phyloP scores from a whole-genome alignment of 2,113 vertebrate genomes.

The Istiophorus platypterus region DNA sequence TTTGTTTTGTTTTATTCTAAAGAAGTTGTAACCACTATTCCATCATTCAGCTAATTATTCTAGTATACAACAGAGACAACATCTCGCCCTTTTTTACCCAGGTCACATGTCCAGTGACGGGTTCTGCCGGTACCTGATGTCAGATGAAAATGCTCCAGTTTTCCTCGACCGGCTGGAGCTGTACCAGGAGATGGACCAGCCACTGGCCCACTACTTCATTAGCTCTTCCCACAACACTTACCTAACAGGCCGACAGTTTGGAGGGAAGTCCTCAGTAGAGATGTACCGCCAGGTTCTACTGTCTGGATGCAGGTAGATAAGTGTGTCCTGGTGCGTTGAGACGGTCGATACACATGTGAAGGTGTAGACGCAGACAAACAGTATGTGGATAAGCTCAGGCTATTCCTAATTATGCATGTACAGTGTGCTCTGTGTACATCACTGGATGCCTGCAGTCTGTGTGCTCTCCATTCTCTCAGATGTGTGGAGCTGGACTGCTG shows the following conservation, averaged over 20 bases:
- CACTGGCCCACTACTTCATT: slow-evolving; percentile 97
- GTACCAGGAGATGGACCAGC: slow-evolving; percentile 98
- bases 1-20: not conserved
- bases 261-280: slow-evolving; percentile 97
- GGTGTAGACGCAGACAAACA: not conserved
- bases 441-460: not conserved
- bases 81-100: slow-evolving; percentile 59
- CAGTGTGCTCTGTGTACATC: not conserved
- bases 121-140: slow-evolving; percentile 98
- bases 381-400: not conserved
- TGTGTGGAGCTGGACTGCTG: slow-evolving; percentile 98
- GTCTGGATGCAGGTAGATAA: slow-evolving; percentile 93
- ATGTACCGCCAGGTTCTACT: slow-evolving; percentile 98
- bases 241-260: slow-evolving; percentile 96
- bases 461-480: slow-evolving; percentile 74
- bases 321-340: too few species aligned
- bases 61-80: not conserved
- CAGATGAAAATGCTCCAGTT: slow-evolving; percentile 97
- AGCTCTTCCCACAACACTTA: slow-evolving; percentile 99
- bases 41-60: not conserved
- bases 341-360: not conserved
- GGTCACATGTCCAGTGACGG: slow-evolving; percentile 97
- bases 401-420: not conserved
- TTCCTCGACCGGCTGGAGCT: slow-evolving; percentile 96
- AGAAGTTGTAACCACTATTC: not conserved